Conservation (phyloP, 2,888 invertebrate species). For the Schizotus pectinicornis region DNA sequence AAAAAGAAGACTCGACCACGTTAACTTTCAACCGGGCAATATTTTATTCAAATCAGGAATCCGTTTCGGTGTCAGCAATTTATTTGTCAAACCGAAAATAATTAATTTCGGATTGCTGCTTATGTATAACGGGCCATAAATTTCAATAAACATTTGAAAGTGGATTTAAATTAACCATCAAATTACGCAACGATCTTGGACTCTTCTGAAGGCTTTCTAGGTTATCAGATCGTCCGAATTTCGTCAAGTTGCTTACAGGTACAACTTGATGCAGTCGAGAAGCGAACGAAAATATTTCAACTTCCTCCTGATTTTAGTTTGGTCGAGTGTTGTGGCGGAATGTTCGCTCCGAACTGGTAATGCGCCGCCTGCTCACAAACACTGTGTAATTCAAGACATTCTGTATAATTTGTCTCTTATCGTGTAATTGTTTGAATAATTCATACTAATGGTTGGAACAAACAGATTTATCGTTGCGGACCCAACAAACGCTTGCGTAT, state of each 20-base stretch:
- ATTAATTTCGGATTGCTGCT: not conserved
- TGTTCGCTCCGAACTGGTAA: slow-evolving; percentile 45
- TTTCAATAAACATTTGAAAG: slow-evolving; percentile 3
- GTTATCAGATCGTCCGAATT: too few relatives aligned
- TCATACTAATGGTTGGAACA: slow-evolving; percentile 51
- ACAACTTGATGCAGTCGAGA: too few relatives aligned
- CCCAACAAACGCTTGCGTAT: slow-evolving; percentile 24
- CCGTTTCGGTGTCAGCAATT: not conserved
- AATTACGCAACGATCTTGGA: too few relatives aligned
- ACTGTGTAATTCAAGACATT: slow-evolving; percentile 54
- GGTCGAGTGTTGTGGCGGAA: slow-evolving; percentile 14
- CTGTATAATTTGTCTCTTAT: slow-evolving; percentile 59
- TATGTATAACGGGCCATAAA: not conserved
- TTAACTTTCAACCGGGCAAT: not conserved
- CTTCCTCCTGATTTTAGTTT: too few relatives aligned
- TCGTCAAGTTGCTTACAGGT: too few relatives aligned
- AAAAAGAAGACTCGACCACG: too few relatives aligned
- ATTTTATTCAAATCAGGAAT: slow-evolving; percentile 1
- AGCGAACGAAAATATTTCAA: too few relatives aligned
- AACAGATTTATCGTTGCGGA: slow-evolving; percentile 23
- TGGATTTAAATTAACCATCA: slow-evolving; percentile 5
- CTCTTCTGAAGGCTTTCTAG: too few relatives aligned
- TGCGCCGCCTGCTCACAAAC: slow-evolving; percentile 53
- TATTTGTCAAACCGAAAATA: not conserved
- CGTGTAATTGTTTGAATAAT: slow-evolving; percentile 59